These are phyloP conservation scores for Naja naja DNA, from an alignment of 2,113 vertebrate species.

Conservation along the genomic window DNA sequence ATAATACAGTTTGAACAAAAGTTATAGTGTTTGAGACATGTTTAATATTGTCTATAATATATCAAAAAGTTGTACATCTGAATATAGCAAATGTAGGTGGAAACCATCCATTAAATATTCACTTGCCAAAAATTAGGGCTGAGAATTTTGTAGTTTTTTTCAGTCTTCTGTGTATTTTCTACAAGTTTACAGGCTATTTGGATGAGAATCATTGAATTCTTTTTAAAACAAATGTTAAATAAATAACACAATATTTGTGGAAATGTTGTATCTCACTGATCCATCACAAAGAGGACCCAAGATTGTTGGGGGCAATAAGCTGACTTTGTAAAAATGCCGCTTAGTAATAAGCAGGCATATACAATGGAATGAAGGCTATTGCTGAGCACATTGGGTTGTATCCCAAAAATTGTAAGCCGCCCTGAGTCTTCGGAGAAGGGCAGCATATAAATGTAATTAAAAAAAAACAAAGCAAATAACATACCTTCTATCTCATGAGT, in stretches of 20 bases:
- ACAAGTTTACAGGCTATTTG: not conserved
- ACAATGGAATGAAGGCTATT: no score
- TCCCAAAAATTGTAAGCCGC: no score
- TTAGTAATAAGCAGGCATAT: no score
- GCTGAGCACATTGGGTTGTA: no score
- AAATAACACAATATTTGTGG: not conserved
- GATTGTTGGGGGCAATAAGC: no score
- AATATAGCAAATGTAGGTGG: not conserved
- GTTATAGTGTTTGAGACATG: not conserved
- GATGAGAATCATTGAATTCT: not conserved
- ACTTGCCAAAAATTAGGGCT: not conserved
- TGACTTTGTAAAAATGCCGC: no score
- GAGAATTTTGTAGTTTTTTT: not conserved
- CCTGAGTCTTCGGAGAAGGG: no score
- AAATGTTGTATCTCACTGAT: not conserved
- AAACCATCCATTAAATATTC: not conserved
- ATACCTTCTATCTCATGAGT: not conserved
- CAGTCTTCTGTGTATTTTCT: not conserved
- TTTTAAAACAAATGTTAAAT: not conserved
- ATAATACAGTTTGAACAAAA: not conserved
- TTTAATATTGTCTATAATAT: not conserved
- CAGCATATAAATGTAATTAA: no score
- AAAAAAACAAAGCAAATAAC: not conserved
- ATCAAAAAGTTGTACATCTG: not conserved
- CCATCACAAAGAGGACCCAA: no score